Evolutionary conservation across 2,113 vertebrate genomes (phyloP).

Genomic region (Ctenomys sociabilis): DNA sequence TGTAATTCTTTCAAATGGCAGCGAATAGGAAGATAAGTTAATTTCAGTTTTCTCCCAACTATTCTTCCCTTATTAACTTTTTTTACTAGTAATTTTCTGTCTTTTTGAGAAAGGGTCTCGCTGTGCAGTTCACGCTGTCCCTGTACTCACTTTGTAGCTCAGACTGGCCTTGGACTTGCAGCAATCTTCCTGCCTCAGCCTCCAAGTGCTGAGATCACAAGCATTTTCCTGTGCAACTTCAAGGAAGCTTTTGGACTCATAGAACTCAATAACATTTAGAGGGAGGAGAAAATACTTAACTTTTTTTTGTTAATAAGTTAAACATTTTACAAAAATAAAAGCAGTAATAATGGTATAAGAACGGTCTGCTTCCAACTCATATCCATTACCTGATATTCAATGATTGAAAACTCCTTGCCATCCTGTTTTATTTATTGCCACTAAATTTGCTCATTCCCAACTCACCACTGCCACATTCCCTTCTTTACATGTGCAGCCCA

Average conservation of each 20-base stretch:
- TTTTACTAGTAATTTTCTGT: no score
- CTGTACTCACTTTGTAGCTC: no score
- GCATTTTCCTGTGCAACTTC: neutral
- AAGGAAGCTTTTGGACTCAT: constrained; percentile 30
- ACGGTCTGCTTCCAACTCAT: neutral
- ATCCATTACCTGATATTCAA: neutral
- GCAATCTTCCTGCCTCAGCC: no score
- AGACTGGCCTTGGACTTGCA: no score
- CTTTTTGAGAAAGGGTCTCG: no score
- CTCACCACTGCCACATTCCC: neutral
- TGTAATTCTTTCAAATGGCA: constrained; percentile 45
- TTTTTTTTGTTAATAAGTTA: constrained; percentile 36
- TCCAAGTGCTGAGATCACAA: no score
- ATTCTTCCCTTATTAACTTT: neutral
- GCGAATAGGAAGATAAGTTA: constrained; percentile 3
- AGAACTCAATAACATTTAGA: constrained; percentile 4
- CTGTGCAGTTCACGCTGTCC: no score
- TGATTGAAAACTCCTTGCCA: neutral
- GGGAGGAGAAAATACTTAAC: neutral
- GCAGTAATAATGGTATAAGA: neutral
- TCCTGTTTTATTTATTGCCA: neutral
- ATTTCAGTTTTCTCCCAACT: neutral
- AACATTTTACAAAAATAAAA: neutral
- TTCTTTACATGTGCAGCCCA: neutral
- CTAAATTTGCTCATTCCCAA: neutral